Evolutionary conservation across 2,888 invertebrate genomes (phyloP), one percentile per base, ranked within the genome.

Genomic region (Vesta saturnalis): DNA sequence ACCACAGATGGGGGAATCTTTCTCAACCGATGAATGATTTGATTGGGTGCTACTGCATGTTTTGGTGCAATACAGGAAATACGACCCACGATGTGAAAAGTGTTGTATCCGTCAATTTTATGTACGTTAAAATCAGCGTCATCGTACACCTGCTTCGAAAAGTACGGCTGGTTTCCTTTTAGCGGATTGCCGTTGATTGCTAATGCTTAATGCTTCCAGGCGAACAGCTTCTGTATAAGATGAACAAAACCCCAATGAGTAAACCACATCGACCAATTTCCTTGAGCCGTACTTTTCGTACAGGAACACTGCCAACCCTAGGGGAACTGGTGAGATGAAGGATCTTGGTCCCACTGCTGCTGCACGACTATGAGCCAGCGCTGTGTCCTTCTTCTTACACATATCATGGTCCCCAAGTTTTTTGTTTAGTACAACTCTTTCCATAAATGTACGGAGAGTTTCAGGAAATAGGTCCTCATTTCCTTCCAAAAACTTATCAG

Each of bases 191-290:
- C 56, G 60, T 59, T 72, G 18, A 77, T 77, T 54, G 71, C 70
- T 39, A 74, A 76, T 43, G 58, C 59, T 74, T 39, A 74, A 76
- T 43, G 58, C 59, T 74, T 77, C 72, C 59, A 74, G 70, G 8
- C 68, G 60, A 52, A 59, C 67, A 46, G 70, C 71, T 70, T 75
- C 75, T 43, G 62, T 69, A 56, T 77, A 77, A 18, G 76, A 69
- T 10, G 71, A 65, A 43, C 60, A 74, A 71, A 73, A 75, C 30
- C 75, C 73, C 19, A 76, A 68, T 16, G 76, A 77, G 15, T 4
- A 46, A 46, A 46, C 46, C 15, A 46, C 46, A 46, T 46, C 46
- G 15, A 46, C 46, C 46, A 46, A 46, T 46, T 46, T 46, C 15
- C 46, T 46, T 46, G 5, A 46, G 23, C 74, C 77, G 68, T 62